Percentiles rank a stretch among this genome's conserved stretches.
Conservation (phyloP, 2,113 vertebrate species). For the Willisornis vidua region DNA sequence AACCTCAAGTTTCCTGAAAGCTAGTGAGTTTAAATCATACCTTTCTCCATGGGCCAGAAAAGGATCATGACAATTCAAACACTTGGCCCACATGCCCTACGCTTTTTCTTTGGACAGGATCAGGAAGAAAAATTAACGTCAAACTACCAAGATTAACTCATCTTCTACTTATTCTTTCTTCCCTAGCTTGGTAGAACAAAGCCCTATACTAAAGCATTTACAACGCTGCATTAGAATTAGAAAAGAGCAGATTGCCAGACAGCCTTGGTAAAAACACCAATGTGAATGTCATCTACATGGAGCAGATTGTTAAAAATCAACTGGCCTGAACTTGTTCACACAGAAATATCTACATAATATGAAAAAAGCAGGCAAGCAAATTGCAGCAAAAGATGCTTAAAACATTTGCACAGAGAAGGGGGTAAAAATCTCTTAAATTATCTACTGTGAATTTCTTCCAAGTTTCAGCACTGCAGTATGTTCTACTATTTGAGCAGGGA, state of each 20-base stretch:
- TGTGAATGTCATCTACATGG: not conserved
- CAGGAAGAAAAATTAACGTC: not conserved
- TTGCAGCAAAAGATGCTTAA: not conserved
- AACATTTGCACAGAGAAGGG: not conserved
- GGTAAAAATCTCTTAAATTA: not conserved
- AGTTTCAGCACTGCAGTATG: not conserved
- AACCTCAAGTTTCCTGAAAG: not conserved
- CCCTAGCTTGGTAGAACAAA: not conserved
- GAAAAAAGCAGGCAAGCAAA: not conserved
- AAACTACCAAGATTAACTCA: not conserved
- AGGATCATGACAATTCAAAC: not conserved
- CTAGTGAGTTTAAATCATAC: not conserved
- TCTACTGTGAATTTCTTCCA: not conserved
- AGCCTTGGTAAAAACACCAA: not conserved
- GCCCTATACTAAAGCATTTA: not conserved
- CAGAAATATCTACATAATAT: not conserved
- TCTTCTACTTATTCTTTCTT: not conserved
- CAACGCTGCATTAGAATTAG: not conserved
- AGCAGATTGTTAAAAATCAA: slow-evolving; percentile 34
- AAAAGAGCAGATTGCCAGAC: slow-evolving; percentile 30
- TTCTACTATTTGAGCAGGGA: not conserved
- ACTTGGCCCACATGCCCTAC: not conserved
- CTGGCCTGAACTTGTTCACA: slow-evolving; percentile 13
- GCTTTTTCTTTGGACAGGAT: not conserved
- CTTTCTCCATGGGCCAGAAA: not conserved